A percentile compares a stretch with the other conserved stretches of the same genome.
Conservation (phyloP, 1,140 invertebrate species). For the Trypoxylus dichotomus region DNA sequence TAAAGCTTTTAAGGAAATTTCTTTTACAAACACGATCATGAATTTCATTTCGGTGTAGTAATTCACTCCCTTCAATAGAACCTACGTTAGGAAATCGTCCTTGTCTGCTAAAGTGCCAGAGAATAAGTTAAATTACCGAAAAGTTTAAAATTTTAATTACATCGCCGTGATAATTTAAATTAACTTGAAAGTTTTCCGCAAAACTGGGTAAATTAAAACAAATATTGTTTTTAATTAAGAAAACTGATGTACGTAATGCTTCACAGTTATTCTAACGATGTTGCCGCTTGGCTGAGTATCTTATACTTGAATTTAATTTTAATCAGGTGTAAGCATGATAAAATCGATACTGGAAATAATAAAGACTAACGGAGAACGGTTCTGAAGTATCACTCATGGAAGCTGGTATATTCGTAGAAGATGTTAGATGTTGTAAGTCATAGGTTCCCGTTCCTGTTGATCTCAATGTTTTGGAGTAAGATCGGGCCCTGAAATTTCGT, state of each 20-base stretch:
- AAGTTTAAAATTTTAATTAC: constrained; percentile 24
- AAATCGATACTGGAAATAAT: too few species aligned
- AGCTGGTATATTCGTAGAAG: too few species aligned
- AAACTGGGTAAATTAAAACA: constrained; percentile 8
- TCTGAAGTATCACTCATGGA: too few species aligned
- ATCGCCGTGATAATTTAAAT: constrained; percentile 2
- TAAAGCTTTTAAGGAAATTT: constrained; percentile 13
- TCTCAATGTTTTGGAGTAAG: too few species aligned
- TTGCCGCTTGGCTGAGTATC: not conserved
- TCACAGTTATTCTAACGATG: not conserved
- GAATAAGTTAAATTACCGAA: constrained; percentile 15
- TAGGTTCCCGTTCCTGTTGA: too few species aligned
- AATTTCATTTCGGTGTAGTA: not conserved
- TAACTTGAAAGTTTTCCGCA: not conserved
- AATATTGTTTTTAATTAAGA: constrained; percentile 21
- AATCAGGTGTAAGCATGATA: not conserved
- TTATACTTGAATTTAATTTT: not conserved
- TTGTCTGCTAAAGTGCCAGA: not conserved
- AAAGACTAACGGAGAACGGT: too few species aligned
- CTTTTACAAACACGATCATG: not conserved
- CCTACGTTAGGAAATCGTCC: not conserved
- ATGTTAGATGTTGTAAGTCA: too few species aligned
- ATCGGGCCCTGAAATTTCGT: too few species aligned
- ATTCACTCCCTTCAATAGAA: not conserved
- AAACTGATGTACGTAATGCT: not conserved